A percentile compares a stretch with the other conserved stretches of the same genome.
These are phyloP conservation scores for Melieria omissa DNA, from an alignment of 2,888 invertebrate species.

Conservation along the genomic window DNA sequence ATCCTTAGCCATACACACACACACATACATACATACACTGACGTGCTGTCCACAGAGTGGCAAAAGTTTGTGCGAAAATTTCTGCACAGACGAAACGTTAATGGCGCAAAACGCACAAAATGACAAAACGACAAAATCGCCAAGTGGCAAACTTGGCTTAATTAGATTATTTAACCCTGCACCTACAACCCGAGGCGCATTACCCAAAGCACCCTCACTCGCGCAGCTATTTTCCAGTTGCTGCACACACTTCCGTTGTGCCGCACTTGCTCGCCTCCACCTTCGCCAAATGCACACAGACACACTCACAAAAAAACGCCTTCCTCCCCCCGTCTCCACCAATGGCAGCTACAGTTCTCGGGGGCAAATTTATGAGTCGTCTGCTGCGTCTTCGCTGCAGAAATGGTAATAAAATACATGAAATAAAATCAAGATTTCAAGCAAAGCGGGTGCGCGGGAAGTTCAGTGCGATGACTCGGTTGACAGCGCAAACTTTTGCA, in stretches of 20 bases:
- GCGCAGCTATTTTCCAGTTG: neutral
- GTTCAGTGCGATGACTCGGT: too few relatives aligned
- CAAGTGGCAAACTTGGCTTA: constrained; percentile 27
- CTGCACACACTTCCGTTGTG: neutral
- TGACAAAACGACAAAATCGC: constrained; percentile 19
- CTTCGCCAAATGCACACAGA: neutral
- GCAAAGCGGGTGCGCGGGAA: too few relatives aligned
- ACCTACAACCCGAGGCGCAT: too few relatives aligned
- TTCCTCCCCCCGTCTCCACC: too few relatives aligned
- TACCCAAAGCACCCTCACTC: neutral
- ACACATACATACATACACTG: neutral
- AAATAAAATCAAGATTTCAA: too few relatives aligned
- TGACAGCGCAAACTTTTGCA: too few relatives aligned
- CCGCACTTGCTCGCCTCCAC: neutral
- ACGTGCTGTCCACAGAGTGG: too few relatives aligned
- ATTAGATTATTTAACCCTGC: constrained; percentile 32
- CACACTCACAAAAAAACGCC: neutral
- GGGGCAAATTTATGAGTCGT: too few relatives aligned
- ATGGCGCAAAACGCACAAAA: constrained; percentile 28
- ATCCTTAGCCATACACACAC: neutral
- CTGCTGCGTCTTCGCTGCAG: too few relatives aligned
- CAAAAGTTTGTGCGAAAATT: too few relatives aligned
- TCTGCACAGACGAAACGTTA: constrained; percentile 5
- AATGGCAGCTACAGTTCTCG: too few relatives aligned
- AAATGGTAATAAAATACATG: too few relatives aligned